Evolutionary conservation across 1,140 invertebrate species (phyloP).

Genomic region (Globodera rostochiensis): DNA sequence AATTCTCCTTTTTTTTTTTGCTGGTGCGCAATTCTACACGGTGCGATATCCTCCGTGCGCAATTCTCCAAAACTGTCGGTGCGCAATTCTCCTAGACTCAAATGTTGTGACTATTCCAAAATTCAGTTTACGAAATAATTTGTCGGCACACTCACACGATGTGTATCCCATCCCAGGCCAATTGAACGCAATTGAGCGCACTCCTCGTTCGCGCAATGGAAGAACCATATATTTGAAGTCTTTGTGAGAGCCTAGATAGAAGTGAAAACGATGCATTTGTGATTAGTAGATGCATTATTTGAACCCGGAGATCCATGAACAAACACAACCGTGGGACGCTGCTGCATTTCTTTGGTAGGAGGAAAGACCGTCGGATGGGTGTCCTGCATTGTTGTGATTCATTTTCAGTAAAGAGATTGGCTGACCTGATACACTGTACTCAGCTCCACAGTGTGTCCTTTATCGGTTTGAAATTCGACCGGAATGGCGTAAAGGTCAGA

Average conservation of each 20-base stretch:
- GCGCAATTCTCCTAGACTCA: too few relatives aligned
- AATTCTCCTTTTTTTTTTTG: too few relatives aligned
- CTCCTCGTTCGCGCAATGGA: slow-evolving; percentile 28
- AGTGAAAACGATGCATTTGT: not conserved
- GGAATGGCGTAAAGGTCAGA: not conserved
- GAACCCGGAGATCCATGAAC: not conserved
- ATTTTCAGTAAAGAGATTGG: not conserved
- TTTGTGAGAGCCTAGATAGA: slow-evolving; percentile 51
- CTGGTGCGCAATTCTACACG: too few relatives aligned
- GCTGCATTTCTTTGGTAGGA: not conserved
- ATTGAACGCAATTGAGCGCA: slow-evolving; percentile 54
- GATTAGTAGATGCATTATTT: not conserved
- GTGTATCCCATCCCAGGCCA: slow-evolving; percentile 58
- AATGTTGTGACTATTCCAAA: too few relatives aligned
- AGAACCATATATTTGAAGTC: slow-evolving; percentile 58
- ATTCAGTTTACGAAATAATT: too few relatives aligned
- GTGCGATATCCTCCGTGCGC: too few relatives aligned
- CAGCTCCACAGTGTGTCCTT: not conserved
- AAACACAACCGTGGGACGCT: not conserved
- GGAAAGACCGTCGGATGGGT: not conserved
- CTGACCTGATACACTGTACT: not conserved
- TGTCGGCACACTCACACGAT: slow-evolving; percentile 25
- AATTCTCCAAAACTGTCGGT: too few relatives aligned
- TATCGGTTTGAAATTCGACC: not conserved
- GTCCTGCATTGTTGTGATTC: not conserved